A percentile compares a stretch with the other conserved stretches of the same genome.
Conservation (phyloP, 1,140 invertebrate species). For the Venturia canescens region DNA sequence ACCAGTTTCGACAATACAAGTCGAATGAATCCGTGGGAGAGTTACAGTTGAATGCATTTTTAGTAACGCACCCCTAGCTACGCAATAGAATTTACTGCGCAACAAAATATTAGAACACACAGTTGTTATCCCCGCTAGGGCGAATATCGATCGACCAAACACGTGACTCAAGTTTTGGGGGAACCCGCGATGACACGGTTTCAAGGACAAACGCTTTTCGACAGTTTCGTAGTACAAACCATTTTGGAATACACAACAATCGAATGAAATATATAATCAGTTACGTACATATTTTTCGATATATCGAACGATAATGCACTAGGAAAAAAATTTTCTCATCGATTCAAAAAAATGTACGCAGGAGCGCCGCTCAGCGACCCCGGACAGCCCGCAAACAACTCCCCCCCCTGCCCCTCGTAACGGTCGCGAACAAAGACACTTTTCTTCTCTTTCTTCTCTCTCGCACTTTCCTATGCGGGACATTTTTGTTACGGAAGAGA, state of each 20-base stretch:
- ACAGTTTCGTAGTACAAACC: background rate
- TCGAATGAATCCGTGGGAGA: slow-evolving; percentile 3
- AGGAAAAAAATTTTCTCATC: slow-evolving; percentile 9
- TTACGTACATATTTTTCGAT: background rate
- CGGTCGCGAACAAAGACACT: slow-evolving; percentile 28
- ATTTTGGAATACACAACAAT: background rate
- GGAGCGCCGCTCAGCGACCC: background rate
- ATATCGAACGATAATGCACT: background rate
- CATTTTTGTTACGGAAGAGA: background rate
- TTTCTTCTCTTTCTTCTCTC: background rate
- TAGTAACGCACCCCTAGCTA: slow-evolving; percentile 2
- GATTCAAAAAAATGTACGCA: background rate
- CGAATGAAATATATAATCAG: background rate
- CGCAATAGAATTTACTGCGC: slow-evolving; percentile 17
- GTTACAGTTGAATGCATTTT: slow-evolving; percentile 9
- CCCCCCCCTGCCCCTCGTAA: slow-evolving; percentile 15
- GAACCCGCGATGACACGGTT: background rate
- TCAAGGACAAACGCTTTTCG: slow-evolving; percentile 6
- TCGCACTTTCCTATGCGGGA: background rate
- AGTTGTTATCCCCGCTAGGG: background rate
- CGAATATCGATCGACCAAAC: slow-evolving; percentile 24
- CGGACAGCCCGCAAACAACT: slow-evolving; percentile 21
- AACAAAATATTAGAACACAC: background rate
- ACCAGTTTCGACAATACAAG: background rate
- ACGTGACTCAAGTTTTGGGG: slow-evolving; percentile 7